A percentile compares a stretch with the other conserved stretches of the same genome.
Evolutionary conservation across 2,888 invertebrate genomes (phyloP).

Genomic region (Rhogogaster chlorosoma): DNA sequence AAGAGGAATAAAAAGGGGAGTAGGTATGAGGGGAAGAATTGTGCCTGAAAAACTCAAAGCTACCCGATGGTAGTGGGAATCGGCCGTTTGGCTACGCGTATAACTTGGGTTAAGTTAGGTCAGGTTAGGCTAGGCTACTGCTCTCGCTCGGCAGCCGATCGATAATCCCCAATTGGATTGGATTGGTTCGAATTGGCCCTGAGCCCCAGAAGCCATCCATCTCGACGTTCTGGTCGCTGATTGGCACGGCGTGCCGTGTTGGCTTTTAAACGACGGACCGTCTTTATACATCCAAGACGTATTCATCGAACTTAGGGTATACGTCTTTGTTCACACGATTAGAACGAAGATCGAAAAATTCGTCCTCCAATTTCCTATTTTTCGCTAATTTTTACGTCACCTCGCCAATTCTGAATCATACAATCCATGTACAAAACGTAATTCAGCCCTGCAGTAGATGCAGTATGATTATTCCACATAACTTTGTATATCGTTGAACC

Average conservation of each 20-base stretch:
- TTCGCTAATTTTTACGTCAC: not conserved
- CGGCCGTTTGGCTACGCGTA: slow-evolving; percentile 31
- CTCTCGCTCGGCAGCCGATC: slow-evolving; percentile 35
- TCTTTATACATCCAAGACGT: slow-evolving; percentile 9
- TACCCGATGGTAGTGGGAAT: slow-evolving; percentile 4
- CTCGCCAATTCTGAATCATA: not conserved
- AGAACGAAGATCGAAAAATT: not conserved
- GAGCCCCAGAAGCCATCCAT: slow-evolving; percentile 51
- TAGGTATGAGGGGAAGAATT: not conserved
- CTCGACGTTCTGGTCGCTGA: slow-evolving; percentile 45
- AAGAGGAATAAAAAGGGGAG: not conserved
- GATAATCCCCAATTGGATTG: slow-evolving; percentile 51
- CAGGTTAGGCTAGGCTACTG: slow-evolving; percentile 30
- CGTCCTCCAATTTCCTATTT: not conserved
- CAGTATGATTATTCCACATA: too few relatives aligned
- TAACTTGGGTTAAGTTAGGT: slow-evolving; percentile 45
- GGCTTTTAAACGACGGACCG: slow-evolving; percentile 35
- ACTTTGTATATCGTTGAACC: not conserved
- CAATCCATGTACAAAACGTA: too few relatives aligned
- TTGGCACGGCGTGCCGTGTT: slow-evolving; percentile 41
- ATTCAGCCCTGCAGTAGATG: too few relatives aligned
- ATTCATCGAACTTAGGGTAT: slow-evolving; percentile 3
- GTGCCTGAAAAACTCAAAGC: slow-evolving; percentile 27
- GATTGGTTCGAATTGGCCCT: slow-evolving; percentile 51
- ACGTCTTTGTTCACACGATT: not conserved